These are phyloP conservation scores for Ammodytes dubius DNA, from an alignment of 2,113 vertebrate genomes.

Conservation along the genomic window DNA sequence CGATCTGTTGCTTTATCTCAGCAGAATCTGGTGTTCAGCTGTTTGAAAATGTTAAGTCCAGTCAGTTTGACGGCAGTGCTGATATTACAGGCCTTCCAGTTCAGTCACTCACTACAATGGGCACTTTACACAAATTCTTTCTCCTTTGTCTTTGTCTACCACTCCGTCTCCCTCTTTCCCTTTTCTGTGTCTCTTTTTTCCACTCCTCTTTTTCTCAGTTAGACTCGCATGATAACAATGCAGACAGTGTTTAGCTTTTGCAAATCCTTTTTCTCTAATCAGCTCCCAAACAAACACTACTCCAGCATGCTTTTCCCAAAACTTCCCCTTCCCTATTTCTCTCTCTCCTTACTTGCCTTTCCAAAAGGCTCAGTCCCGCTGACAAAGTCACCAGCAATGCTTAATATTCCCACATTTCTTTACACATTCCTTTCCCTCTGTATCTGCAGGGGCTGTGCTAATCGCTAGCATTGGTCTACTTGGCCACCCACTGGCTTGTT, in stretches of 20 bases:
- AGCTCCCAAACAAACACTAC: constrained; percentile 73
- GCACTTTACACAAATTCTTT: constrained; percentile 73
- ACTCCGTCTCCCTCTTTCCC: constrained; percentile 56
- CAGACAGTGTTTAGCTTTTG: constrained; percentile 76
- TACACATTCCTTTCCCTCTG: constrained; percentile 41
- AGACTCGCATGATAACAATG: constrained; percentile 72
- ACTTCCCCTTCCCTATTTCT: not conserved
- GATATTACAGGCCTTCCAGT: constrained; percentile 68
- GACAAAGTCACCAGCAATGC: constrained; percentile 37
- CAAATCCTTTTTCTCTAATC: constrained; percentile 73
- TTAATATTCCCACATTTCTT: constrained; percentile 48
- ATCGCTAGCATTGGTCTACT: constrained; percentile 35
- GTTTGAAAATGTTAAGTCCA: constrained; percentile 21
- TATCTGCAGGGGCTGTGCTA: constrained; percentile 12
- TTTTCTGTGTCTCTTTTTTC: constrained; percentile 33
- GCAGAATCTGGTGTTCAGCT: constrained; percentile 42
- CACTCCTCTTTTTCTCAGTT: constrained; percentile 47
- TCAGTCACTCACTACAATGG: constrained; percentile 74
- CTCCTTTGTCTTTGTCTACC: constrained; percentile 68
- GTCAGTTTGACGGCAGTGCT: constrained; percentile 38
- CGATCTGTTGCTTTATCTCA: constrained; percentile 9
- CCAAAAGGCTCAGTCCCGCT: constrained; percentile 24
- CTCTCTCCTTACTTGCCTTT: constrained; percentile 9
- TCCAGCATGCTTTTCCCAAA: constrained; percentile 23
- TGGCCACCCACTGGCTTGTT: constrained; percentile 30